Percentiles rank a stretch among this genome's conserved stretches.
Conservation (phyloP, 2,113 vertebrate genomes). For the Odobenus rosmarus region DNA sequence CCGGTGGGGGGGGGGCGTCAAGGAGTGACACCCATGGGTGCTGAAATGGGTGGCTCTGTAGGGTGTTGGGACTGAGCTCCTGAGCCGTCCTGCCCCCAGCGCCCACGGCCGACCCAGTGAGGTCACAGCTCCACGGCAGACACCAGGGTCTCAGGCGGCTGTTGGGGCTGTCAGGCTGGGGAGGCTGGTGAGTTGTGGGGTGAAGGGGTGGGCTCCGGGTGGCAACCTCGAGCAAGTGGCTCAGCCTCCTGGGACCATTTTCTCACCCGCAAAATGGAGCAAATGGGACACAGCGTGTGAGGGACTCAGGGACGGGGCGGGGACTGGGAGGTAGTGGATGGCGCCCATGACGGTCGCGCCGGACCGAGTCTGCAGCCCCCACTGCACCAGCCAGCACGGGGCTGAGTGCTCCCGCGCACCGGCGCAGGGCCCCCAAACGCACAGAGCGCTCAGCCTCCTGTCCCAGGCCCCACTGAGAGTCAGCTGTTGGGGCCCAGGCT, state of each 20-base stretch:
- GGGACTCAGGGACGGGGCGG: background rate
- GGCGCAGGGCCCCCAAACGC: background rate
- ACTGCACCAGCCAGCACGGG: accelerated
- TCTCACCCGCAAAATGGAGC: background rate
- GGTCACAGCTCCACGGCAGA: background rate
- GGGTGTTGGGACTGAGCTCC: background rate
- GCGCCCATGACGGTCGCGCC: background rate
- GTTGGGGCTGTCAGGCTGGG: background rate
- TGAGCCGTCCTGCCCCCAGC: background rate
- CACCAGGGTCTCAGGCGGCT: background rate
- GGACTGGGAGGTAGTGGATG: background rate
- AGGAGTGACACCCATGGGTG: background rate
- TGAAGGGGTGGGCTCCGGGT: background rate
- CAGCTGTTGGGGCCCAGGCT: too few species aligned
- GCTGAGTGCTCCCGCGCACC: background rate
- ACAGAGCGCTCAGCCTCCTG: background rate
- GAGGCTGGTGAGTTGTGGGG: background rate
- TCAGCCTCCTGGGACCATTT: background rate
- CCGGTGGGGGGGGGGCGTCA: background rate
- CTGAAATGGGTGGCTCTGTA: background rate
- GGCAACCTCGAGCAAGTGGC: background rate
- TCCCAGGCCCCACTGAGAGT: background rate
- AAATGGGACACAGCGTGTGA: background rate
- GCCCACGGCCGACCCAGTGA: background rate
- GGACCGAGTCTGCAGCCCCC: too few species aligned